Evolutionary conservation across 2,888 invertebrate species (phyloP), one percentile per base, ranked within the genome.

Genomic region (Patella ulyssiponensis): DNA sequence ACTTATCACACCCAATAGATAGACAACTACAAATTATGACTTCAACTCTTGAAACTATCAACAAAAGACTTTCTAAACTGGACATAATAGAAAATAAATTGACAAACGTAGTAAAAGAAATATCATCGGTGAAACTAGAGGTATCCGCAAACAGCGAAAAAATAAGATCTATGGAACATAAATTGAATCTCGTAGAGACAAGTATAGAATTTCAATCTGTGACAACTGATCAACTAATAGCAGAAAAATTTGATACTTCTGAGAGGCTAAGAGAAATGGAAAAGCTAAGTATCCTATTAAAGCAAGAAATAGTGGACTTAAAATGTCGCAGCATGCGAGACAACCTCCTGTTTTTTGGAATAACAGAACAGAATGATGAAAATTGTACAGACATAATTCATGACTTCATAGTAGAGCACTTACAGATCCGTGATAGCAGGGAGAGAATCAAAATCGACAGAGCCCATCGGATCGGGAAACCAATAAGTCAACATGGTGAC

Each of bases 141-240:
- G 58, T 64, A 20, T 20, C 5, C 9, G n/a, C 20, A 64, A 64
- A 64, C 58, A 64, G 58, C 20, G 58, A 64, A 64, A n/a, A 64
- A n/a, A 64, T 64, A 64, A 64, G 20, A 64, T 64, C 58, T 20
- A 64, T 64, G 12, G n/a, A 64, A 20, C n/a, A 64, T 20, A n/a
- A 64, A 64, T 20, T n/a, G n/a, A 20, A 64, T 64, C 58, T 64
- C 7, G n/a, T 20, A 20, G 58, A 64, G 58, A 64, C 58, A n/a
- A 20, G 58, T 64, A 64, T 64, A n/a, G n/a, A 64, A 64, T 64
- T 64, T 64, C 58, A 64, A 64, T 64, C 58, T n/a, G 58, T 64
- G 20, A 64, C 58, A n/a, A 5, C 20, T 20, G 58, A 64, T 20
- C n/a, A 64, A 5, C n/a, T 64, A 9, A n/a, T 20, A 64, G n/a